These are phyloP conservation scores for Piscicola geometra DNA, from an alignment of 2,888 invertebrate species.

Conservation along the genomic window DNA sequence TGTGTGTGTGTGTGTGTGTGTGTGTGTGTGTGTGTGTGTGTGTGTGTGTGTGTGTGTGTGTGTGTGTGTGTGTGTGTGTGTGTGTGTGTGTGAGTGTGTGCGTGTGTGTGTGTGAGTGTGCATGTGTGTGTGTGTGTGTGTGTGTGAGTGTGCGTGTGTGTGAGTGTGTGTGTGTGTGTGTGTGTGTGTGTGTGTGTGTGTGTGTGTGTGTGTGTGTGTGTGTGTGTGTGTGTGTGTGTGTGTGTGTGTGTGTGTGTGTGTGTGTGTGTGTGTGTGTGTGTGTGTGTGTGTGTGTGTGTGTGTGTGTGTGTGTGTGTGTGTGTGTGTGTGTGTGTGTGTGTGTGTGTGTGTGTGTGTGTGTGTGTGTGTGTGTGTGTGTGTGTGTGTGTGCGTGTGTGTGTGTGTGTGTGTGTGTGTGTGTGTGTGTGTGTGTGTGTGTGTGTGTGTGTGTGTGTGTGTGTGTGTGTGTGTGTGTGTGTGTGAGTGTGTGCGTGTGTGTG, in stretches of 20 bases:
- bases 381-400: constrained; percentile 25
- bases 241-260: too few species aligned
- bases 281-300: constrained; percentile 21
- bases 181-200: constrained; percentile 5
- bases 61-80: constrained; percentile 27
- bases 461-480: constrained; percentile 3
- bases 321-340: constrained; percentile 15
- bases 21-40: constrained; percentile 10
- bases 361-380: constrained; percentile 4
- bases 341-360: constrained; percentile 24
- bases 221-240: too few species aligned
- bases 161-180: constrained; percentile 14
- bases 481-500: background rate
- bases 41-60: constrained; percentile 16
- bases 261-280: too few species aligned
- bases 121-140: background rate
- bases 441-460: too few species aligned
- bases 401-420: background rate
- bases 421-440: too few species aligned
- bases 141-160: constrained; percentile 9
- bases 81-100: constrained; percentile 23
- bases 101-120: constrained; percentile 20
- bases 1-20: constrained; percentile 2
- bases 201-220: too few species aligned
- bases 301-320: constrained; percentile 8